These are phyloP conservation scores for Anthrax anthrax DNA, from an alignment of 2,888 invertebrate species.

Conservation along the genomic window DNA sequence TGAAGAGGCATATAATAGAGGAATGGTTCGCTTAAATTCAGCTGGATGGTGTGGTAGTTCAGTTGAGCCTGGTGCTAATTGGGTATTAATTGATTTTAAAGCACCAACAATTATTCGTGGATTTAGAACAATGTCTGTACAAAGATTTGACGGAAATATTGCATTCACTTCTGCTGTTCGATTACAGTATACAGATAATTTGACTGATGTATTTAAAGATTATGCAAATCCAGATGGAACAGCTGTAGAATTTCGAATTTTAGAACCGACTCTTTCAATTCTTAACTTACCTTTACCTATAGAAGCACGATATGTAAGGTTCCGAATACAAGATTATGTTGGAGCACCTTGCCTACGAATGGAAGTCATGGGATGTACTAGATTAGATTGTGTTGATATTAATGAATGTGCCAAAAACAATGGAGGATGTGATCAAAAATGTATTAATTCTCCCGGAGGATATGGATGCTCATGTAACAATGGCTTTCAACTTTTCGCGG, in stretches of 20 bases:
- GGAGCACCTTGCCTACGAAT: constrained; percentile 79
- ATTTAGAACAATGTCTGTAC: constrained; percentile 80
- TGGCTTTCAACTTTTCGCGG: constrained; percentile 77
- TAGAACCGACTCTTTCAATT: constrained; percentile 82
- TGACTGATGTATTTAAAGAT: constrained; percentile 79
- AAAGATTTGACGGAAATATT: constrained; percentile 63
- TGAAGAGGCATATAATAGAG: constrained; percentile 69
- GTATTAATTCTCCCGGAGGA: constrained; percentile 77
- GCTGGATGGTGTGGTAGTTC: constrained; percentile 85
- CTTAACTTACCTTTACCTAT: constrained; percentile 81
- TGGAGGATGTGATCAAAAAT: constrained; percentile 88
- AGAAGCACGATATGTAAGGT: constrained; percentile 75
- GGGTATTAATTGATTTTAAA: constrained; percentile 74
- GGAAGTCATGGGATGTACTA: constrained; percentile 85
- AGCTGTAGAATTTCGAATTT: constrained; percentile 79
- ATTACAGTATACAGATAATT: constrained; percentile 70
- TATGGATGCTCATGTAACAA: constrained; percentile 80
- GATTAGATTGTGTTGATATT: constrained; percentile 75
- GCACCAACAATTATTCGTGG: constrained; percentile 81
- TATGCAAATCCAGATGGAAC: constrained; percentile 88
- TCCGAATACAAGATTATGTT: constrained; percentile 75
- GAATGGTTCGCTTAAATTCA: constrained; percentile 68
- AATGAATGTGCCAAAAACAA: constrained; percentile 78
- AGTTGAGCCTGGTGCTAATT: constrained; percentile 73
- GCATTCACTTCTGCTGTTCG: constrained; percentile 85